Evolutionary conservation across 2,797 vertebrate genomes (phyloP).

Genomic region (Typhlichthys eigenmanni): DNA sequence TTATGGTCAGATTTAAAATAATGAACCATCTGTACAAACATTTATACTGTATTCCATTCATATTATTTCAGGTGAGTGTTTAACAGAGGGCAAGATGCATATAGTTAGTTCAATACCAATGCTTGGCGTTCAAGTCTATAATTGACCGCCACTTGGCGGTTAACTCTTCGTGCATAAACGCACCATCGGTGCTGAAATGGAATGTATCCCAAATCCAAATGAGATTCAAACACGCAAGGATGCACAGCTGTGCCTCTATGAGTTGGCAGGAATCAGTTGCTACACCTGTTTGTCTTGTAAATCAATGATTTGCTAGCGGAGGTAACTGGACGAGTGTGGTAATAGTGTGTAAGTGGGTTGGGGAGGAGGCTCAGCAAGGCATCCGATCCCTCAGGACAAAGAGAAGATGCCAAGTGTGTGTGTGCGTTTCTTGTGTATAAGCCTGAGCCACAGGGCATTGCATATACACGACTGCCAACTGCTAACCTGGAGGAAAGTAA

Average conservation of each 20-base stretch:
- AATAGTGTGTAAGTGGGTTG: slow-evolving; percentile 43
- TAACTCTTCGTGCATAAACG: no score
- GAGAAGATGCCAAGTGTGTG: slow-evolving; percentile 53
- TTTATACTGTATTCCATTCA: no score
- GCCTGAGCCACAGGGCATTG: slow-evolving; percentile 52
- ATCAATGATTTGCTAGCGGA: slow-evolving; percentile 50
- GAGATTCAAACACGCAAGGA: slow-evolving; percentile 24
- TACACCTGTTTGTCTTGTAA: slow-evolving; percentile 63
- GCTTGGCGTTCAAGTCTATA: no score
- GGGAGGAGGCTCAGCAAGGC: slow-evolving; percentile 13
- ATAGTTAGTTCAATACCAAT: no score
- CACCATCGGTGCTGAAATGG: no score
- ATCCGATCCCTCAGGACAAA: slow-evolving; percentile 33
- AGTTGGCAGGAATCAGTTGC: slow-evolving; percentile 34
- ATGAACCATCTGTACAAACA: no score
- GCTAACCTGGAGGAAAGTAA: slow-evolving; percentile 58
- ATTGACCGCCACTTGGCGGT: no score
- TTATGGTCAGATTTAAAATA: no score
- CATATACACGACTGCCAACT: slow-evolving; percentile 53
- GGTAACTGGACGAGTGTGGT: slow-evolving; percentile 40
- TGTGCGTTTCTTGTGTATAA: slow-evolving; percentile 38
- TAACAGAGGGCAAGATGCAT: no score
- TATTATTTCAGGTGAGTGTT: no score
- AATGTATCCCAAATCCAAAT: slow-evolving; percentile 31
- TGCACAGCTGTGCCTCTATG: slow-evolving; percentile 51